Percentiles rank a stretch among this genome's conserved stretches.
These are phyloP conservation scores for Sardina pilchardus DNA, from an alignment of 2,113 vertebrate species.

Conservation along the genomic window DNA sequence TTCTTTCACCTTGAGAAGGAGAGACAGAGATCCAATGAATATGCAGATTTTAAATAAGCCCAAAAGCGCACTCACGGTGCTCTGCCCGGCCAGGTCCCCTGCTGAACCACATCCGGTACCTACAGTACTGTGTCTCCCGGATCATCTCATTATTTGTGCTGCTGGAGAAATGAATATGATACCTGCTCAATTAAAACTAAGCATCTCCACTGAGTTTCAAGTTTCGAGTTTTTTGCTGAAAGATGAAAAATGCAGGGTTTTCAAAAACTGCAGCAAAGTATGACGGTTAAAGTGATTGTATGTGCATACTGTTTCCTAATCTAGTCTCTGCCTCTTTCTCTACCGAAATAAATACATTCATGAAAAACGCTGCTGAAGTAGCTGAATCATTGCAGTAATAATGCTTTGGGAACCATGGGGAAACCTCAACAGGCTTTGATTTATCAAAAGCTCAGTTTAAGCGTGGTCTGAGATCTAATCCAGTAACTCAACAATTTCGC, in stretches of 20 bases:
- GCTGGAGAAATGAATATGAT: not conserved
- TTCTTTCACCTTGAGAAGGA: not conserved
- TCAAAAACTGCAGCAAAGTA: not conserved
- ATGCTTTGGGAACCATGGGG: not conserved
- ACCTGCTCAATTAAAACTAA: not conserved
- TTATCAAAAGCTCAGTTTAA: not conserved
- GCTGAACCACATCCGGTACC: not conserved
- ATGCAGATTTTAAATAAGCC: not conserved
- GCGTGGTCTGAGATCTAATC: too few species aligned
- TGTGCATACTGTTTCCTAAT: too few species aligned
- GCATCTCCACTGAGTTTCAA: not conserved
- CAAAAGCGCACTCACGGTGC: not conserved
- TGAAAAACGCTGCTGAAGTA: too few species aligned
- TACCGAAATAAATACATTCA: too few species aligned
- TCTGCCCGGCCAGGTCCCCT: not conserved
- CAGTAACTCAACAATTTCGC: too few species aligned
- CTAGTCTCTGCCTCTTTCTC: too few species aligned
- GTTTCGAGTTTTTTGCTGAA: not conserved
- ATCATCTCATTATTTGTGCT: not conserved
- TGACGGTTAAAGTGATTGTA: too few species aligned
- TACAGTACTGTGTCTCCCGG: not conserved
- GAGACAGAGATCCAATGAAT: not conserved
- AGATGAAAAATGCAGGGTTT: not conserved
- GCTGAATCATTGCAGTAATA: not conserved
- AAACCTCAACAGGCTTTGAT: not conserved